These are phyloP conservation scores for Trachelus stipa DNA, from an alignment of 2,888 invertebrate genomes.

Conservation along the genomic window DNA sequence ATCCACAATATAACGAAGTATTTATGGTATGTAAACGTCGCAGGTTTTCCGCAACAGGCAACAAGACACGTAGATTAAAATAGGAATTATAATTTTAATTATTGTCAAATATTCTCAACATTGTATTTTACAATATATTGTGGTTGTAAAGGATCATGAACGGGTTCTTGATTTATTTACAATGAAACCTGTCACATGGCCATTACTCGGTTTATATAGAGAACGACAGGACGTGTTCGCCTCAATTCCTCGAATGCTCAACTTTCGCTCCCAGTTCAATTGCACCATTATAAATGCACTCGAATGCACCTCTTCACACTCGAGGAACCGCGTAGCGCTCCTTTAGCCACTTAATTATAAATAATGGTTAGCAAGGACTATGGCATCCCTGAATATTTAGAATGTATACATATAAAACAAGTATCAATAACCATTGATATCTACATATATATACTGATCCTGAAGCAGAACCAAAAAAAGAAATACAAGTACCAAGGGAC, in stretches of 20 bases:
- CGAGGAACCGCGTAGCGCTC: not conserved
- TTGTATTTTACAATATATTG: constrained; percentile 69
- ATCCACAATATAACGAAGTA: constrained; percentile 41
- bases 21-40: constrained; percentile 12
- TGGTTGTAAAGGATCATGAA: constrained; percentile 73
- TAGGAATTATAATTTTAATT: constrained; percentile 18
- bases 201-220: not conserved
- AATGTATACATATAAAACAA: not conserved
- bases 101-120: constrained; percentile 24
- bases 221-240: not conserved
- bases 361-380: not conserved
- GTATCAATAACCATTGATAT: not conserved
- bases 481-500: not conserved
- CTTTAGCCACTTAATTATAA: not conserved
- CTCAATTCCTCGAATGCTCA: not conserved
- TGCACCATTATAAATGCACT: not conserved
- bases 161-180: constrained; percentile 30
- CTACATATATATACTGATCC: not conserved
- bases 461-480: not conserved
- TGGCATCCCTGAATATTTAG: not conserved
- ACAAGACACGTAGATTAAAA: not conserved
- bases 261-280: not conserved
- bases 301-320: not conserved
- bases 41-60: constrained; percentile 9
- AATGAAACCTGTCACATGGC: constrained; percentile 4